Base-by-base conservation (phyloP, 2,797 vertebrate genomes). In the Anabacerthia variegaticeps region DNA sequence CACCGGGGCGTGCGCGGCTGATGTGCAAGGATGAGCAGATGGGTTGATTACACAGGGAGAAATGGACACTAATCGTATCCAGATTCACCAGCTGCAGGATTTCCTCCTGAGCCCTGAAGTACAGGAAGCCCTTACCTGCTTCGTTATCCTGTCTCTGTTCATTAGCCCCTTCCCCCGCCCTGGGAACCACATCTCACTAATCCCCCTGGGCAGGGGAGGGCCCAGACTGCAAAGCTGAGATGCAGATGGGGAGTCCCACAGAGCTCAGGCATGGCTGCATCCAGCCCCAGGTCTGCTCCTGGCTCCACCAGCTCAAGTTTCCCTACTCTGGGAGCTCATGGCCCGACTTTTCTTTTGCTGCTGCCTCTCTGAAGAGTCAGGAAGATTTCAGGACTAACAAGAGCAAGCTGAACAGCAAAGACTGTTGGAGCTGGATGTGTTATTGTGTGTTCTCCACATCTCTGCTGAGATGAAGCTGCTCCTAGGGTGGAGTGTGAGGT, bases 41-140 rank as follows among this genome's bases (percentile, higher is more conserved):
- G 95, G 92, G 91, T 72, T 92, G 72, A 84, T 93, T 91, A 83
- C 93, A 86, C 91, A 52, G 85, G 79, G 72, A 97, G 95, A 94
- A 96, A 96, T 71, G 92, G 93, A 96, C 91, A 78, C 95, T 96
- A 91, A 95, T 96, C 62, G 7, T 41, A 85, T 81, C 92, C 96
- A 97, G 79, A 88, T 72, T 75, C 92, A 93, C 92, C 95, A 94
- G 95, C 92, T 96, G 95, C 94, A 94, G 94, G 95, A 96, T 96
- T 95, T 96, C 96, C 92, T 94, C 93, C 92, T 69, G 88, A 92
- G 91, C 94, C 69, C 91, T 73, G 2, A 48, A 95, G 93, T 52
- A 79, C 94, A 94, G 95, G 95, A 96, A 95, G 83, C 85, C 92
- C 52, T 28, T 94, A 95, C 96, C 96, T 97, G 95, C 94, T 85